phyloP scores from a whole-genome alignment of 2,113 vertebrate genomes.

The Aptenodytes patagonicus region DNA sequence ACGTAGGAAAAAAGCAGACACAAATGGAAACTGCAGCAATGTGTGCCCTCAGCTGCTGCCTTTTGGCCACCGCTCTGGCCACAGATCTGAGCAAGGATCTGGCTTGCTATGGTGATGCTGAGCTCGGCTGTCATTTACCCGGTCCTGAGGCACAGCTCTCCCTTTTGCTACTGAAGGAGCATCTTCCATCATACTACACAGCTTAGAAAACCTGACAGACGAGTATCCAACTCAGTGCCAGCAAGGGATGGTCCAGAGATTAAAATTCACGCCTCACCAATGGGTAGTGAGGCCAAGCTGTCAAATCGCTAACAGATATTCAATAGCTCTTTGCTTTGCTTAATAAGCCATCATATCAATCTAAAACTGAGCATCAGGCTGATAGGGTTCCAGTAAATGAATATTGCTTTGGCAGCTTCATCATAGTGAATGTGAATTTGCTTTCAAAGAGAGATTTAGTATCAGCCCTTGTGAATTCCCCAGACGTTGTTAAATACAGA shows the following conservation, averaged over 20 bases:
- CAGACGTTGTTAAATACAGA: not conserved
- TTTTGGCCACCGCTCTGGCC: not conserved
- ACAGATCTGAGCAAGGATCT: not conserved
- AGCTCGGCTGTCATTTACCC: not conserved
- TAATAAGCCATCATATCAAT: constrained; percentile 53
- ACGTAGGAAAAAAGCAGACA: not conserved
- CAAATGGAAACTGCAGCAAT: not conserved
- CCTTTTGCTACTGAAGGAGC: not conserved
- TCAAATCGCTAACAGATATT: constrained; percentile 43
- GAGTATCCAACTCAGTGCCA: not conserved
- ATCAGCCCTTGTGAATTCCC: constrained; percentile 15
- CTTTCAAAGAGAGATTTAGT: constrained; percentile 26
- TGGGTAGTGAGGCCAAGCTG: not conserved
- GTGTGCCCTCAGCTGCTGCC: not conserved
- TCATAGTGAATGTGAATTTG: not conserved
- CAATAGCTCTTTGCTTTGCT: constrained; percentile 45
- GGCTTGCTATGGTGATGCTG: not conserved
- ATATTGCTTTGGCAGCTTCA: constrained; percentile 38
- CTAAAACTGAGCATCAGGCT: constrained; percentile 31
- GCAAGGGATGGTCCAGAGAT: not conserved
- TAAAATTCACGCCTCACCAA: constrained; percentile 30
- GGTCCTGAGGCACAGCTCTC: not conserved
- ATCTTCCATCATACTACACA: not conserved
- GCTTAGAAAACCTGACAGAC: constrained; percentile 1
- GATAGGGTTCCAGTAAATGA: constrained; percentile 48